Evolutionary conservation across 2,888 invertebrate genomes (phyloP).

Genomic region (Stratiomys singularior): DNA sequence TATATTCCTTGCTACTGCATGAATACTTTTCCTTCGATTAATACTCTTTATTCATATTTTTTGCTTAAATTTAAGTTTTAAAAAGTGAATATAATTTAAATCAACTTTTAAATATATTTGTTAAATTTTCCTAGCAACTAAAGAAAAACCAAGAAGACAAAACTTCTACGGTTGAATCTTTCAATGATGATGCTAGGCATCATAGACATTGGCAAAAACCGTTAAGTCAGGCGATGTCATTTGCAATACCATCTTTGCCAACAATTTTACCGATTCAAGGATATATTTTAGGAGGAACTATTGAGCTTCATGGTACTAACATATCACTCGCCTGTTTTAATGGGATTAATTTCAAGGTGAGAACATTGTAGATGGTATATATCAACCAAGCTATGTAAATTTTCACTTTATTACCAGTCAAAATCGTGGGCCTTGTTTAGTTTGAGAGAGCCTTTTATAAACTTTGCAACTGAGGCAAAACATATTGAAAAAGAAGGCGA

Average conservation of each 20-base stretch:
- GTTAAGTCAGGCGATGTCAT: slow-evolving; percentile 80
- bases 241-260: slow-evolving; percentile 79
- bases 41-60: too few relatives aligned
- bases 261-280: slow-evolving; percentile 76
- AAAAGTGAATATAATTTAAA: too few relatives aligned
- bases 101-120: too few relatives aligned
- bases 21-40: too few relatives aligned
- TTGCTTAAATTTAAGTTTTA: too few relatives aligned
- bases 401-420: slow-evolving; percentile 63
- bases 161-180: slow-evolving; percentile 55
- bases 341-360: slow-evolving; percentile 89
- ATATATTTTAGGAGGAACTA: slow-evolving; percentile 86
- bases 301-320: slow-evolving; percentile 89
- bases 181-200: slow-evolving; percentile 75
- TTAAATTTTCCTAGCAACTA: slow-evolving; percentile 24
- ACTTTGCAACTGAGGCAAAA: slow-evolving; percentile 93
- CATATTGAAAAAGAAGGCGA: slow-evolving; percentile 79
- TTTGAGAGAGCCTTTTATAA: slow-evolving; percentile 90
- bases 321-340: slow-evolving; percentile 97
- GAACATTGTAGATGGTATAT: too few relatives aligned
- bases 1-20: too few relatives aligned
- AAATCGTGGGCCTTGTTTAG: slow-evolving; percentile 97
- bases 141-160: slow-evolving; percentile 61
- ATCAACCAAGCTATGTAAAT: too few relatives aligned
- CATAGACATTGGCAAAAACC: slow-evolving; percentile 97